Conservation (phyloP, 2,797 vertebrate species). For the Sphenopsis melanotis region DNA sequence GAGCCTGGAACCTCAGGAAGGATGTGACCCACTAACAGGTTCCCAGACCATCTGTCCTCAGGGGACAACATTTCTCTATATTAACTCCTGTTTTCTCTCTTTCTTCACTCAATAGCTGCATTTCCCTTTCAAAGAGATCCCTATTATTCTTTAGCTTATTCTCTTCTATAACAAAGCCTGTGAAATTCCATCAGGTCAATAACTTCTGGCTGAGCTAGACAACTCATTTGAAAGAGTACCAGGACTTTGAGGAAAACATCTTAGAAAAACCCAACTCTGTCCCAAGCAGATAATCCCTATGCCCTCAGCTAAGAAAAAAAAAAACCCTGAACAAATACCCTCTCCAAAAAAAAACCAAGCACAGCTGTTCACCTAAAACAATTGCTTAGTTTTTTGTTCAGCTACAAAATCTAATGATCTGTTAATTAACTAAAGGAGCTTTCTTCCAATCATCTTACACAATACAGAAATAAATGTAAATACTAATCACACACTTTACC, state of each 20-base stretch:
- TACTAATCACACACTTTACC: neutral
- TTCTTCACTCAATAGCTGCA: accelerated
- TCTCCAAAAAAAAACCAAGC: neutral
- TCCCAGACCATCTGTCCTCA: neutral
- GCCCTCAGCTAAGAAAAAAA: neutral
- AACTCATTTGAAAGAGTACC: neutral
- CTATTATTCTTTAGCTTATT: neutral
- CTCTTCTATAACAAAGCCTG: neutral
- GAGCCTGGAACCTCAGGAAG: neutral
- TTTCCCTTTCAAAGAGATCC: neutral
- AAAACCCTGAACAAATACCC: neutral
- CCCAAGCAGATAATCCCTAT: neutral
- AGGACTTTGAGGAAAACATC: neutral
- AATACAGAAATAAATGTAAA: neutral
- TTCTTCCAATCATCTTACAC: neutral
- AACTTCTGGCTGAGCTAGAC: neutral
- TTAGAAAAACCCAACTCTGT: neutral
- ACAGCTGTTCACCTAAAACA: neutral
- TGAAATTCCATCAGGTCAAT: neutral
- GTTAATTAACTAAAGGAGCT: neutral
- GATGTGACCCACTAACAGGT: neutral
- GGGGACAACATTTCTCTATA: neutral
- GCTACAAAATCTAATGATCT: neutral
- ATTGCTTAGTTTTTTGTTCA: neutral
- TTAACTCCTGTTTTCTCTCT: neutral